Base-by-base conservation (phyloP, 2,113 vertebrate genomes). In the Clinocottus analis region DNA sequence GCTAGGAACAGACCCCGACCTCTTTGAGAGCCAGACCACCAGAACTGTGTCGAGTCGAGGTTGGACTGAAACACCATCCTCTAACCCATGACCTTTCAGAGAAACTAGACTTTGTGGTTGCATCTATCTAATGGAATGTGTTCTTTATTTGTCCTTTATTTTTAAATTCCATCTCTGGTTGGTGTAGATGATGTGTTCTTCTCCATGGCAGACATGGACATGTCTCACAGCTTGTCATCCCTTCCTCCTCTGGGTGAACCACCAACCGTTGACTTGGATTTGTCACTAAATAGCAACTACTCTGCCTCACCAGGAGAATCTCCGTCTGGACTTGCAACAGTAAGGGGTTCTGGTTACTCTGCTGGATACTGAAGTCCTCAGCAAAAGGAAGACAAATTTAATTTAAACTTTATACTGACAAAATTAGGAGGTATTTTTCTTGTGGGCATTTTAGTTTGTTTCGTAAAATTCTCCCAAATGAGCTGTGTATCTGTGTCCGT, bases 171-270 rank as follows among this genome's bases (percentile, higher is more conserved):
- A 41, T 71, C 0, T 27, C 63, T 93, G 47, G 63, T 67, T 82
- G 29, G 72, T 96, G 92, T 96, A 96, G 98, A 99, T 93, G 98
- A 99, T 88, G 97, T 99, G 70, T 99, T 99, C 94, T 99, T 99
- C 92, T 99, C 98, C 55, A 99, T 99, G 98, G 98, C 98, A 51
- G 98, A 99, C 87, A 99, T 99, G 98, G 98, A 99, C 85, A 99
- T 99, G 96, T 99, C 98, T 53, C 97, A 98, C 82, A 99, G 98
- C 79, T 94, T 99, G 66, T 97, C 98, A 1, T 98, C 97, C 23
- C 96, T 99, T 59, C 98, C 98, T 59, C 98, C 98, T 51, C 95
- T 99, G 56, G 98, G 98, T 66, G 98, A 99, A 65, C 98, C 98
- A 45, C 97, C 97, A 69, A 96, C 96, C 5, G 95, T 98, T 87